phyloP scores from a whole-genome alignment of 2,113 vertebrate species.

The Indicator maculatus region DNA sequence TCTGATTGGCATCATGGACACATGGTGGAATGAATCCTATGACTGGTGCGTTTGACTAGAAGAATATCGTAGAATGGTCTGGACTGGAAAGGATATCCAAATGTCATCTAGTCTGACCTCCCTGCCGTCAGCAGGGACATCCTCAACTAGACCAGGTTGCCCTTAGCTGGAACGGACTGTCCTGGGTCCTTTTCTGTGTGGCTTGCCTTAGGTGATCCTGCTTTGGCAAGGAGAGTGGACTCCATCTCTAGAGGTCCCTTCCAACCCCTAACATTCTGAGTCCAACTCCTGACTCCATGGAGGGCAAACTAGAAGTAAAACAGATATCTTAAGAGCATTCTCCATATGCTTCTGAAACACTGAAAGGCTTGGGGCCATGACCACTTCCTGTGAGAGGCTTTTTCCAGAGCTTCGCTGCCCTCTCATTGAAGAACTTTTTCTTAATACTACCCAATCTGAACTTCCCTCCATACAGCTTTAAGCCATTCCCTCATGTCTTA shows the following conservation, averaged over 20 bases:
- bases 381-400: neutral
- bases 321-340: neutral
- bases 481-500: rapidly evolving
- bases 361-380: neutral
- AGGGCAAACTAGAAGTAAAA: neutral
- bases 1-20: too few relatives aligned
- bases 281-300: neutral
- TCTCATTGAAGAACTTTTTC: neutral
- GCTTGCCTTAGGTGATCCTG: too few relatives aligned
- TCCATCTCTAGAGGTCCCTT: too few relatives aligned
- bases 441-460: neutral
- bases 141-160: too few relatives aligned
- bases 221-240: too few relatives aligned
- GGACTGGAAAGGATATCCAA: too few relatives aligned
- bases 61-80: neutral
- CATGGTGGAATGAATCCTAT: too few relatives aligned
- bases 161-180: neutral
- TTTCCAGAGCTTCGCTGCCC: neutral
- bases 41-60: too few relatives aligned
- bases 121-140: too few relatives aligned
- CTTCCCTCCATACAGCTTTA: neutral
- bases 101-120: too few relatives aligned
- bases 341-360: neutral
- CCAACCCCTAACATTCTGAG: too few relatives aligned
- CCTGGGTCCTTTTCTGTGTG: too few relatives aligned